A percentile compares a stretch with the other conserved stretches of the same genome.
These are phyloP conservation scores for Phortica variegata DNA, from an alignment of 1,140 invertebrate species.

Conservation along the genomic window DNA sequence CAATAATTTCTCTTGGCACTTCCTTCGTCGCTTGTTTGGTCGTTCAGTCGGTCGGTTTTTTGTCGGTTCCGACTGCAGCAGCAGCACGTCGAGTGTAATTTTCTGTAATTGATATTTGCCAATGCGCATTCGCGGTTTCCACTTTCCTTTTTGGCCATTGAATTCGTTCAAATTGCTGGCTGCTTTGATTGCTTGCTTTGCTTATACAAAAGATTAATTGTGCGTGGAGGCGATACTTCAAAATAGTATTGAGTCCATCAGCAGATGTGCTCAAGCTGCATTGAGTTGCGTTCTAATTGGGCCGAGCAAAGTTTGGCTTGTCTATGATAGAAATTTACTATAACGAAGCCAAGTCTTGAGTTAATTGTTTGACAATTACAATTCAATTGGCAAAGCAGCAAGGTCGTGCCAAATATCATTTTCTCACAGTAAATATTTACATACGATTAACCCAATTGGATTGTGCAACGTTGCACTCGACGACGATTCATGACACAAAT, in stretches of 20 bases:
- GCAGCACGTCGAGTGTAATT: slow-evolving; percentile 11
- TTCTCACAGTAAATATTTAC: no score
- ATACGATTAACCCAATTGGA: no score
- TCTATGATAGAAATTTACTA: slow-evolving; percentile 10
- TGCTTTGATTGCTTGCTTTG: slow-evolving; percentile 1
- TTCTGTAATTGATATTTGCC: slow-evolving; percentile 43
- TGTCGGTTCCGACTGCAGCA: slow-evolving; percentile 8
- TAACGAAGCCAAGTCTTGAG: slow-evolving; percentile 42
- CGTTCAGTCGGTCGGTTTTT: no score
- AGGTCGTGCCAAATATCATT: no score
- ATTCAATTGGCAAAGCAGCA: no score
- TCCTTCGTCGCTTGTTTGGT: no score
- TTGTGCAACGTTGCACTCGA: no score
- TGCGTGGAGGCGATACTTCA: slow-evolving; percentile 14
- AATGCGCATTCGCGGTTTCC: slow-evolving; percentile 7
- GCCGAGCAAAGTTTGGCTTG: slow-evolving; percentile 1
- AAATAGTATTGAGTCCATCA: not conserved
- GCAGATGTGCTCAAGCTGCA: not conserved
- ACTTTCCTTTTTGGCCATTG: no score
- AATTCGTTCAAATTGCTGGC: slow-evolving; percentile 40
- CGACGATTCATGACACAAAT: no score
- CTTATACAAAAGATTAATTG: slow-evolving; percentile 46
- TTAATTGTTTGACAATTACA: no score
- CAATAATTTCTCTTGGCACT: slow-evolving; percentile 17
- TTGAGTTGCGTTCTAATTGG: not conserved